Base-by-base conservation (phyloP, 2,888 invertebrate genomes). In the Ornithoptera alexandrae region DNA sequence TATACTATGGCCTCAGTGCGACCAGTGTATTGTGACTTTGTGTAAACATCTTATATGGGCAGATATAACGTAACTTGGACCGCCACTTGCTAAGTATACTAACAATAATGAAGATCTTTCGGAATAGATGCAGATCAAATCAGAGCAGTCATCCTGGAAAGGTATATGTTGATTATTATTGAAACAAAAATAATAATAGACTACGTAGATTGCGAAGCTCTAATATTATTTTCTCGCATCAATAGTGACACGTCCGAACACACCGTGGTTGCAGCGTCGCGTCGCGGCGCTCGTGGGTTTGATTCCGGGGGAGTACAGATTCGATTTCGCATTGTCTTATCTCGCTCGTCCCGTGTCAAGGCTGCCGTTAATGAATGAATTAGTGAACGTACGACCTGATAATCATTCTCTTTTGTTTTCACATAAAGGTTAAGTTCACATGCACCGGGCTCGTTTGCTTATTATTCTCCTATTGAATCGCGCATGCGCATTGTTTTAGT, bases 381-480 rank as follows among this genome's bases (percentile, higher is more conserved):
- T 74, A 73, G 76, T 78, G 76, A 79, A 76, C 72, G 78, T 74
- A 66, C 68, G 71, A 70, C 71, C 70, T 68, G 71, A 67, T 71
- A 70, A 69, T 71, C 50, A 61, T 61, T 72, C 65, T 64, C 67
- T 68, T 70, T 70, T 66, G 70, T 70, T 72, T 71, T 72, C 67
- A 64, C 65, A 71, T 72, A 78, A 78, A 78, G 78, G 78, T 76
- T 76, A 75, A 76, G 78, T 77, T 78, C 78, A 76, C 78, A 78
- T 77, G 75, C 75, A 70, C 20, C 17, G 60, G 8, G 53, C 46
- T 62, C 36, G 53, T 36, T 65, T 53, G 59, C 62, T 30, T 59
- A 62, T 63, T 66, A 53, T 66, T 17, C 30, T 59, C 20, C 18
- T 60, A 50, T 42, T n/a, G 64, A 59, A 66, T 46, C 50, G 50